phyloP scores from a whole-genome alignment of 1,140 invertebrate species.

The Neotoxoptera formosana region DNA sequence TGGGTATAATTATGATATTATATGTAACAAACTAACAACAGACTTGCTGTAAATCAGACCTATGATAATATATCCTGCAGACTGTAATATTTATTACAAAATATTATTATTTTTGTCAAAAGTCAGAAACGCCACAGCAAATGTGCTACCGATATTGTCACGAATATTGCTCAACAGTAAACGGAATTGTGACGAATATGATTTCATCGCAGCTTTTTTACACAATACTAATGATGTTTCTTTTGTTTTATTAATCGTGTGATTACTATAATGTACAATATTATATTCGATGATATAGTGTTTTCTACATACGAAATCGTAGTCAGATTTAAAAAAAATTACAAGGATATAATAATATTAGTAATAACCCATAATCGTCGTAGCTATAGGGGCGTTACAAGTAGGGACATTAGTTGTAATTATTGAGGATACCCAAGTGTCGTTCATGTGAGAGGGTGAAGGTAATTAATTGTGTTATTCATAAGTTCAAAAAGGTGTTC shows the following conservation, averaged over 20 bases:
- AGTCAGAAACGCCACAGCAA: too few species aligned
- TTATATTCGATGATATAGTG: background rate
- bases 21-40: background rate
- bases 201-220: background rate
- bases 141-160: too few species aligned
- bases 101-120: too few species aligned
- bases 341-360: background rate
- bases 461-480: background rate
- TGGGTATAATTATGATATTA: background rate
- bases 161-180: too few species aligned
- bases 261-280: background rate
- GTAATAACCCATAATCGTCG: background rate
- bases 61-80: too few species aligned
- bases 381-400: background rate
- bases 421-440: background rate
- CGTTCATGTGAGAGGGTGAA: background rate
- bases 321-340: background rate
- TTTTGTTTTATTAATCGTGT: background rate
- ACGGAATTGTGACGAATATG: background rate
- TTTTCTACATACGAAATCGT: background rate
- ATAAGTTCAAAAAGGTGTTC: constrained; percentile 6
- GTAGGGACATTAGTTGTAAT: background rate
- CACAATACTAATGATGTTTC: background rate
- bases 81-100: too few species aligned
- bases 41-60: too few species aligned